These are phyloP conservation scores for Scomber scombrus DNA, from an alignment of 2,113 vertebrate species.

Conservation along the genomic window DNA sequence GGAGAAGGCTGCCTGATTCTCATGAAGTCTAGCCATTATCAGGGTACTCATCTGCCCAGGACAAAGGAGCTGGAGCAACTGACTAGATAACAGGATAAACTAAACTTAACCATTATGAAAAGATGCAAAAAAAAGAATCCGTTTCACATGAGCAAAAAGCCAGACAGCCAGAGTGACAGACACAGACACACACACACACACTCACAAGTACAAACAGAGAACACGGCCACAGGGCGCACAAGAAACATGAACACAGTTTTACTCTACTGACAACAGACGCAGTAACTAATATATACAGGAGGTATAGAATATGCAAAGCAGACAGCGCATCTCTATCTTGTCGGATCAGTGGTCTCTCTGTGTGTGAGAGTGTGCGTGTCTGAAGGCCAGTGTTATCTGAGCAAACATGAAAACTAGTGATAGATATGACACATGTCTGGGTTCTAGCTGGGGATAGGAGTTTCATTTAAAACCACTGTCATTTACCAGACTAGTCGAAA, in stretches of 20 bases:
- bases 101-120: neutral
- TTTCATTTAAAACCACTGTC: slow-evolving; percentile 52
- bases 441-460: slow-evolving; percentile 46
- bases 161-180: neutral
- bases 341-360: neutral
- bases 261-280: neutral
- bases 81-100: neutral
- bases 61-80: neutral
- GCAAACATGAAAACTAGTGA: slow-evolving; percentile 64
- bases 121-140: neutral
- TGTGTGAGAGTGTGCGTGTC: slow-evolving; percentile 8
- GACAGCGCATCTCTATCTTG: slow-evolving; percentile 2
- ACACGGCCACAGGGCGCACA: neutral
- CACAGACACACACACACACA: neutral
- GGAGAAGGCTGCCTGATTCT: slow-evolving; percentile 1
- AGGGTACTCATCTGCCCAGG: slow-evolving; percentile 11
- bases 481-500: slow-evolving; percentile 15
- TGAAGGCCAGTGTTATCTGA: slow-evolving; percentile 56
- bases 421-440: slow-evolving; percentile 55
- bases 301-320: neutral
- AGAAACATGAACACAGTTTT: neutral
- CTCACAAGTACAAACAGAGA: neutral
- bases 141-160: slow-evolving; percentile 9
- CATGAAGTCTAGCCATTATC: neutral
- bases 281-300: neutral